Base-by-base conservation (phyloP, 2,888 invertebrate genomes). In the Cryptocephalus moraei region DNA sequence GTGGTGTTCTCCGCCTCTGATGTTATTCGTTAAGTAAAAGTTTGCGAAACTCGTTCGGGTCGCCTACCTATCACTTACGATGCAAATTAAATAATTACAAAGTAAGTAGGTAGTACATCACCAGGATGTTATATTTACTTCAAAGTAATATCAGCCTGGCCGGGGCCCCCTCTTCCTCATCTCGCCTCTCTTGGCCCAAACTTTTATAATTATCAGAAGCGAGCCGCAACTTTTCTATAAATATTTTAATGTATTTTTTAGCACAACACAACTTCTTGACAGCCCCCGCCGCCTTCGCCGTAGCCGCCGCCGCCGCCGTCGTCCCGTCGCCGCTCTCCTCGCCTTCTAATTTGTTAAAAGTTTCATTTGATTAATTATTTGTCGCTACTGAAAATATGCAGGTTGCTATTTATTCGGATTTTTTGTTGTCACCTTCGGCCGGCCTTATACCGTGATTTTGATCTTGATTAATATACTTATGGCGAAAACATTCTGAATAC, bases 51-150 rank as follows among this genome's bases (percentile, higher is more conserved):
- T 36, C 12, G 12, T 12, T 51, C 56, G 59, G 60, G 59, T 60
- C 60, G 58, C 56, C 60, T 63, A 67, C 65, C 64, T 67, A 67
- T 67, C 67, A 66, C 66, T 66, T 67, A 63, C 65, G 65, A 68
- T 68, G 68, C 66, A 69, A 68, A 68, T 69, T 69, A 67, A 67
- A 68, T 69, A 67, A 69, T 69, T 68, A 67, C 64, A 65, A 67
- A 68, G 65, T 67, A 65, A 63, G 63, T 67, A 65, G 64, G 63
- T 64, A 62, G 62, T 55, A 59, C 58, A 59, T 55, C 54, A 52
- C 49, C 49, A 54, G 56, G 62, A 63, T 61, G 63, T 63, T 62
- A 62, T 61, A 60, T 64, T 62, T 61, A 61, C 62, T 57, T 52
- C 64, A 64, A 65, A 64, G 63, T 59, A 59, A 36, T 36, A 36